Base-by-base conservation (phyloP, 2,113 vertebrate genomes). In the Coreoperca whiteheadi region DNA sequence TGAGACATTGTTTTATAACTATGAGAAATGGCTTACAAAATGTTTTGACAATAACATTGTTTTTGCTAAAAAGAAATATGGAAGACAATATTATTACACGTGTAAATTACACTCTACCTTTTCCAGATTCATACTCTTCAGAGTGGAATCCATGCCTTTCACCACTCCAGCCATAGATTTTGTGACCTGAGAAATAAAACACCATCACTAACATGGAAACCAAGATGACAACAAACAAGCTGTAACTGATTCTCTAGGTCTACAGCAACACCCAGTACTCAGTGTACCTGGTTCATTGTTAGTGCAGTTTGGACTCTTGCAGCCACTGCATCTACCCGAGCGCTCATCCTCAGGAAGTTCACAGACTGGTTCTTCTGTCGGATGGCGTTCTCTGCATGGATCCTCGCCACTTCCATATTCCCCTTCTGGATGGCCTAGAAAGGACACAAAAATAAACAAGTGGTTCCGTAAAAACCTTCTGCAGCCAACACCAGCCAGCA, bases 141-240 rank as follows among this genome's bases (percentile, higher is more conserved):
- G 78, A 0, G 97, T 96, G 25, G 94, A 88, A 64, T 99, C 98
- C 98, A 99, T 99, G 4, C 98, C 97, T 90, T 98, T 99, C 53
- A 99, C 98, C 32, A 99, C 98, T 37, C 98, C 98, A 54, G 97
- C 96, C 98, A 99, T 99, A 0, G 98, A 99, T 89, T 99, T 99
- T 0, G 98, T 99, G 64, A 99, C 97, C 97, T 99, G 93, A 32
- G 61, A 81, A 79, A 83, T 28, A 53, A 72, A 73, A 77, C 25
- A 83, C 1, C 5, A 57, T 60, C 18, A 70, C 9, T 41, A 28
- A 73, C 39, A 60, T 8, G n/a, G 4, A 66, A 67, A 46, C 3
- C 2, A 69, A 9, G 69, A 72, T 46, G 21, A 63, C 5, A 56
- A 59, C 28, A 81, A 84, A 73, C 12, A 74, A 73, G 43, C 3